Evolutionary conservation across 2,113 vertebrate genomes (phyloP), one percentile per base, ranked within the genome.

Genomic region (Diadophis punctatus): DNA sequence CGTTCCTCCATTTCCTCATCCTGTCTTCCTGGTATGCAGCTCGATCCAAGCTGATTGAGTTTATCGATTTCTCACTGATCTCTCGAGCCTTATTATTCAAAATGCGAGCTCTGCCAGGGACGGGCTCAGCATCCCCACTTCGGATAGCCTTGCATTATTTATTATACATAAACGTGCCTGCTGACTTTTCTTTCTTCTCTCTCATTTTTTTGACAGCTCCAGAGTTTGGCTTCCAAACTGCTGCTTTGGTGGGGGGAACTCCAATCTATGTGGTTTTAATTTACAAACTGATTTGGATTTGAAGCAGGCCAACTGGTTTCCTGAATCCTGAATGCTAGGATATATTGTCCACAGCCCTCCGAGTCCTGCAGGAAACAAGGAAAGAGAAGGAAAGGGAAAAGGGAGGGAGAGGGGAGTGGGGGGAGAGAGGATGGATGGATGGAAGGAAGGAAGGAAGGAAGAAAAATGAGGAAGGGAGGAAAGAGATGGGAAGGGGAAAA

Each of bases 41-140:
- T 49, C 91, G 88, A 94, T 95, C 92, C 89, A 63, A 56, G 88
- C 92, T 96, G 96, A 96, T 96, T 55, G 94, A 93, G 92, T 92
- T 95, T 90, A 96, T 96, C 90, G 96, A 97, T 97, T 96, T 68
- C 92, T 90, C 86, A 92, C 95, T 91, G 94, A 94, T 96, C 94
- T 96, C 95, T 25, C 4, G 90, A 94, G 93, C 56, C 90, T 90
- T 92, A 86, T 93, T 92, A 68, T 91, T 96, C 94, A 90, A 91
- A 92, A 91, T 93, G 90, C 92, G 52, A 20, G 85, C 95, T 95
- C 94, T 94, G 85, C 93, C 90, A 92, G 43, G 53, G 25, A 48
- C 3, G 22, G 52, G 43, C 14, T 90, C 68, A 39, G 49, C 22
- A 89, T 91, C 53, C 14, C 16, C 92, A 93, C 48, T 53, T 2